Evolutionary conservation across 1,140 invertebrate species (phyloP).

Genomic region (Tetranychus cinnabarinus): DNA sequence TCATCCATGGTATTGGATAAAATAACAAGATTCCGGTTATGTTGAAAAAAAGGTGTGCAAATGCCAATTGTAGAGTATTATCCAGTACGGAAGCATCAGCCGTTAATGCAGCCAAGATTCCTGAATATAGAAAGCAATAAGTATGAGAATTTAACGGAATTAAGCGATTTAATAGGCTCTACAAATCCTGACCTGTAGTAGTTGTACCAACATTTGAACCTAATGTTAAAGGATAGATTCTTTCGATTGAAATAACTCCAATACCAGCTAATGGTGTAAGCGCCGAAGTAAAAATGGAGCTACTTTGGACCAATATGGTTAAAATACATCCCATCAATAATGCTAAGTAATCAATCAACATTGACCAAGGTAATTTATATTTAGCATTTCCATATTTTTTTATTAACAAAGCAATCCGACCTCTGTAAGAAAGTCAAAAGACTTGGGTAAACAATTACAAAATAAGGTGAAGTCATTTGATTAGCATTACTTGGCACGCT

Average conservation of each 20-base stretch:
- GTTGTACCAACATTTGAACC: constrained; percentile 39
- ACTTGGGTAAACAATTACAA: too few species aligned
- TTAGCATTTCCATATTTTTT: constrained; percentile 30
- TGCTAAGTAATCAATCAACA: constrained; percentile 30
- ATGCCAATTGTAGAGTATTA: constrained; percentile 31
- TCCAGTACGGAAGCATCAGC: constrained; percentile 18
- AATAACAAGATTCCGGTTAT: constrained; percentile 35
- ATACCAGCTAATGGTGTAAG: constrained; percentile 36
- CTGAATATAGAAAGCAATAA: background rate
- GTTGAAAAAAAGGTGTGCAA: constrained; percentile 38
- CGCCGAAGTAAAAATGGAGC: constrained; percentile 36
- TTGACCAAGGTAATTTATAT: constrained; percentile 22
- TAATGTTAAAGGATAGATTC: constrained; percentile 34
- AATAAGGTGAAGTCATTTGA: too few species aligned
- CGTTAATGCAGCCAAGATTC: constrained; percentile 27
- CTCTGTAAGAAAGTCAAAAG: constrained; percentile 13
- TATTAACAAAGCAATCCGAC: constrained; percentile 27
- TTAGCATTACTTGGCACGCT: too few species aligned
- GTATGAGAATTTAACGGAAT: too few species aligned
- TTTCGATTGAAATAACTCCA: constrained; percentile 31
- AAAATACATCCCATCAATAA: constrained; percentile 30
- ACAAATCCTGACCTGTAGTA: constrained; percentile 21
- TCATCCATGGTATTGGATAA: constrained; percentile 31
- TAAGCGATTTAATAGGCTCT: too few species aligned
- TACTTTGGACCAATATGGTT: constrained; percentile 36